Base-by-base conservation (phyloP, 2,797 vertebrate genomes). In the Gadopsis bispinosus region DNA sequence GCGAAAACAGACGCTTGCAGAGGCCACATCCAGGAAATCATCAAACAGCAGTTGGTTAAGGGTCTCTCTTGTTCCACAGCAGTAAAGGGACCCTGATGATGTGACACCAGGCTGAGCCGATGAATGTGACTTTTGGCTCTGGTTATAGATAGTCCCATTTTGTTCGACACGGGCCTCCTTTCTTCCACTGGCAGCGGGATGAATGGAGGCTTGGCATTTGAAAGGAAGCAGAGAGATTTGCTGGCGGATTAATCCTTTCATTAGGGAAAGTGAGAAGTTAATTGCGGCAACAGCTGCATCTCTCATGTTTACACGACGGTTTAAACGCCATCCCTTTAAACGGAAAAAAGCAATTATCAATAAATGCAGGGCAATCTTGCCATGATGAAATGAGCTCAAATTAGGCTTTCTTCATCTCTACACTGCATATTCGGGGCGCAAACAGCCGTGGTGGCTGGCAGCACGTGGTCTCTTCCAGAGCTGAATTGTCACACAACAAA, bases 201-300 rank as follows among this genome's bases (percentile, higher is more conserved):
- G 93, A 95, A 95, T 93, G 88, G 89, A 91, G 90, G 87, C 90
- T 86, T 91, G 91, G 91, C 90, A 88, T 93, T 89, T 93, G 89
- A 94, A 95, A 95, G 90, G 94, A 94, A 94, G 91, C 94, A 64
- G 83, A 88, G 91, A 94, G 93, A 95, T 94, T 94, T 93, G 92
- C 93, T 90, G 91, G 93, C 80, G 92, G 95, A 95, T 95, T 95
- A 95, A 94, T 95, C 94, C 95, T 94, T 95, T 96, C 94, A 96
- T 95, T 95, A 95, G 89, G 81, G 88, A 93, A 94, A 94, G 93
- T 93, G 92, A 95, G 95, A 94, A 94, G 94, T 94, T 96, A 95
- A 96, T 96, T 96, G 95, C 94, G 92, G 91, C 93, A 93, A 94
- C 95, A 96, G 95, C 95, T 96, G 95, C 94, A 93, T 92, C 92